These are phyloP conservation scores for Leptatherina wallacei DNA, from an alignment of 2,797 vertebrate genomes.

Conservation along the genomic window DNA sequence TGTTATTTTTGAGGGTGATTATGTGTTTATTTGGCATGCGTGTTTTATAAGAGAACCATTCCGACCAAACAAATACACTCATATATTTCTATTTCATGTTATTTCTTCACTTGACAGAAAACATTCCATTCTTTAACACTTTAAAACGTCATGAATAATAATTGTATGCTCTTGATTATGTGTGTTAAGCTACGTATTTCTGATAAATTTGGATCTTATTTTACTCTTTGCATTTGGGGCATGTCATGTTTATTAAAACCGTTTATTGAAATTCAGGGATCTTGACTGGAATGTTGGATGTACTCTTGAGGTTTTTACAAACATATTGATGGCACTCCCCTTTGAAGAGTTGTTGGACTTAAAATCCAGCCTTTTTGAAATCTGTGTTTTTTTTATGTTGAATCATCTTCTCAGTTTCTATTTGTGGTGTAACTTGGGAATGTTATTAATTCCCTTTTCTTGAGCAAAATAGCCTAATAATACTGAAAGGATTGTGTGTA, in stretches of 20 bases:
- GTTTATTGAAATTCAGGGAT: not conserved
- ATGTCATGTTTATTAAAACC: not conserved
- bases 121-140: conserved; percentile 14
- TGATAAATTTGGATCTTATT: not conserved
- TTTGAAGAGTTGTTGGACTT: not conserved
- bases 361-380: not conserved
- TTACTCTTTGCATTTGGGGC: not conserved
- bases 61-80: conserved; percentile 3
- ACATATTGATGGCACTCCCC: not conserved
- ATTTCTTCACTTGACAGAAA: conserved; percentile 19
- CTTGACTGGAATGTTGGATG: not conserved
- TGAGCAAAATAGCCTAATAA: not conserved
- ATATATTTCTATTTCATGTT: conserved; percentile 19
- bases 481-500: not conserved
- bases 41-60: conserved; percentile 57
- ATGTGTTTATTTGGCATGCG: conserved; percentile 31
- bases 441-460: not conserved
- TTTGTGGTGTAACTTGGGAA: not conserved
- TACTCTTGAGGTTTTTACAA: not conserved
- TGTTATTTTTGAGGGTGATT: conserved; percentile 26
- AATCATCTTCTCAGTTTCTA: not conserved
- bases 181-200: conserved; percentile 1
- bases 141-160: conserved; percentile 40
- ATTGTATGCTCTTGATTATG: conserved; percentile 29
- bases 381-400: not conserved